Evolutionary conservation across 2,113 vertebrate species (phyloP).

Genomic region (Syngnathus typhle): DNA sequence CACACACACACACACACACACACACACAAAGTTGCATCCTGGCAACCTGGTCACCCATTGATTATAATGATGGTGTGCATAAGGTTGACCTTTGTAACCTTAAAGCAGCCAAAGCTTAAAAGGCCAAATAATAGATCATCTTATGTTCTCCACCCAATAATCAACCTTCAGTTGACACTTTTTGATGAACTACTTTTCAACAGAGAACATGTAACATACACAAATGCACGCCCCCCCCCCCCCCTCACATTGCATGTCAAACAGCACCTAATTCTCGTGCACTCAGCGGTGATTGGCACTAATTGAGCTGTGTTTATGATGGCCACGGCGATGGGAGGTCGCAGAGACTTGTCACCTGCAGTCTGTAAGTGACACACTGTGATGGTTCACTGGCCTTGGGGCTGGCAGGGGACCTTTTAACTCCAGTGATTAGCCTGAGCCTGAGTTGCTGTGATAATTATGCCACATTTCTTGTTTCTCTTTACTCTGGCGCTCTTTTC

Average conservation of each 20-base stretch:
- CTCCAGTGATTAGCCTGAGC: constrained; percentile 54
- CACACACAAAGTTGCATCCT: no score
- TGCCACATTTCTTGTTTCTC: constrained; percentile 35
- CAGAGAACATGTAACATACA: not conserved
- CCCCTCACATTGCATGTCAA: constrained; percentile 21
- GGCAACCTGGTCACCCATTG: no score
- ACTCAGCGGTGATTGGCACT: constrained; percentile 51
- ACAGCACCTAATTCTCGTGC: constrained; percentile 45
- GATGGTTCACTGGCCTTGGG: constrained; percentile 44
- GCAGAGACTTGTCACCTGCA: constrained; percentile 50
- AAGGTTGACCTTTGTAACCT: no score
- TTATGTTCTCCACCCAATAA: not conserved
- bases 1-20: no score
- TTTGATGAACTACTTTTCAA: not conserved
- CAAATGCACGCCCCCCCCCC: not conserved
- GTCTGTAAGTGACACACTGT: constrained; percentile 51
- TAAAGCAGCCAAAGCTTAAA: no score
- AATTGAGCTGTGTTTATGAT: constrained; percentile 54
- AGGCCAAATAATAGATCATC: no score
- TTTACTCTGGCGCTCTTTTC: not conserved
- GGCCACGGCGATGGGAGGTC: constrained; percentile 26
- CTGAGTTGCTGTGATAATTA: constrained; percentile 47
- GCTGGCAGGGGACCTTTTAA: constrained; percentile 58
- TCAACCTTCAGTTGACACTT: not conserved
- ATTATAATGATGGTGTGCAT: no score